These are phyloP conservation scores for Neomorphus geoffroyi DNA, from an alignment of 2,797 vertebrate genomes.

Conservation along the genomic window DNA sequence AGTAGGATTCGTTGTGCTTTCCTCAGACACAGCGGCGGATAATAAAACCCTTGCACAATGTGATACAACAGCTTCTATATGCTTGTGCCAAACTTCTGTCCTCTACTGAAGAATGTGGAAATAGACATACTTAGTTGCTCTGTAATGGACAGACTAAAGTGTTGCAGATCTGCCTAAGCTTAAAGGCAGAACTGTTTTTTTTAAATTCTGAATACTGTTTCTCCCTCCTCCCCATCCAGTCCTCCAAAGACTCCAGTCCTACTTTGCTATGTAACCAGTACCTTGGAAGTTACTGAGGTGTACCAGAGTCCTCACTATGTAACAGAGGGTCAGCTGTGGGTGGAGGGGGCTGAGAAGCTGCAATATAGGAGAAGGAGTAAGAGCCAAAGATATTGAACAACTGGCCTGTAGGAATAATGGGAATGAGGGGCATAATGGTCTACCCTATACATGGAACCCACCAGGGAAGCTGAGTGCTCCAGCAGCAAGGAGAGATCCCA, in stretches of 20 bases:
- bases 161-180: background rate
- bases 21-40: background rate
- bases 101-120: background rate
- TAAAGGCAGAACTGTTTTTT: background rate
- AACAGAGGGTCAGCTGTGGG: background rate
- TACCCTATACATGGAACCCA: background rate
- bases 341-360: background rate
- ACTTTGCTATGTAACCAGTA: background rate
- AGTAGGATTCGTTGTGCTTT: background rate
- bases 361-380: background rate
- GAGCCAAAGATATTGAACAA: background rate
- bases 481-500: accelerated
- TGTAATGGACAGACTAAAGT: background rate
- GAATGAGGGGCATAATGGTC: background rate
- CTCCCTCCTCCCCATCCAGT: background rate
- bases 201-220: background rate
- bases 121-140: background rate
- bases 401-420: background rate
- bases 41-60: background rate
- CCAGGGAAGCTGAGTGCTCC: background rate
- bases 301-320: background rate
- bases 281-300: background rate
- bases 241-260: background rate
- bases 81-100: background rate
- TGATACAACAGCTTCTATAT: background rate